A percentile compares a stretch with the other conserved stretches of the same genome.
phyloP scores from a whole-genome alignment of 1,140 invertebrate species.

The Amyelois transitella region DNA sequence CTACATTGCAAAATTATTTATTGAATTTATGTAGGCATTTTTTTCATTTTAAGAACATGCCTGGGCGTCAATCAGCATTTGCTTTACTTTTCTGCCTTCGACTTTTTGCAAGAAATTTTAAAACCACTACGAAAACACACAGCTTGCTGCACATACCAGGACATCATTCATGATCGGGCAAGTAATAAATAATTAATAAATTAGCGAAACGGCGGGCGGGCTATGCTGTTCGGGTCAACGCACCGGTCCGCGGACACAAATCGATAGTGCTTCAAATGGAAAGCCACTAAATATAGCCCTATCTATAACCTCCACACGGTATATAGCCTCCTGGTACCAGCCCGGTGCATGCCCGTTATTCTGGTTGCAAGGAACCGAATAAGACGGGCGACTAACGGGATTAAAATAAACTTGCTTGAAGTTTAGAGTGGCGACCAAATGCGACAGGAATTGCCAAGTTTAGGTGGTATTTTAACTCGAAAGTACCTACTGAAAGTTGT shows the following conservation, averaged over 20 bases:
- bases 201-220: slow-evolving; percentile 55
- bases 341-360: not conserved
- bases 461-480: too few species aligned
- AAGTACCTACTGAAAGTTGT: too few species aligned
- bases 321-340: slow-evolving; percentile 26
- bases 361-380: not conserved
- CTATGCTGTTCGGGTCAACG: slow-evolving; percentile 49
- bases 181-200: slow-evolving; percentile 68
- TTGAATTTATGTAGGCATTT: too few species aligned
- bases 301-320: slow-evolving; percentile 17
- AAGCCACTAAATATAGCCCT: slow-evolving; percentile 56
- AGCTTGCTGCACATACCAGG: slow-evolving; percentile 17
- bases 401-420: not conserved
- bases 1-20: too few species aligned
- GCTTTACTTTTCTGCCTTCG: too few species aligned
- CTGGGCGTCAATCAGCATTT: too few species aligned
- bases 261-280: slow-evolving; percentile 69
- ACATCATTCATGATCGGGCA: slow-evolving; percentile 28
- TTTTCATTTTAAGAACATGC: too few species aligned
- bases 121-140: not conserved
- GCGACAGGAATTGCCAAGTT: not conserved
- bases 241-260: slow-evolving; percentile 49
- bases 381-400: too few species aligned
- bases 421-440: not conserved
- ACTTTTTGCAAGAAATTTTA: not conserved